Base-by-base conservation (phyloP, 2,797 vertebrate species). In the Orestias chungarensis region DNA sequence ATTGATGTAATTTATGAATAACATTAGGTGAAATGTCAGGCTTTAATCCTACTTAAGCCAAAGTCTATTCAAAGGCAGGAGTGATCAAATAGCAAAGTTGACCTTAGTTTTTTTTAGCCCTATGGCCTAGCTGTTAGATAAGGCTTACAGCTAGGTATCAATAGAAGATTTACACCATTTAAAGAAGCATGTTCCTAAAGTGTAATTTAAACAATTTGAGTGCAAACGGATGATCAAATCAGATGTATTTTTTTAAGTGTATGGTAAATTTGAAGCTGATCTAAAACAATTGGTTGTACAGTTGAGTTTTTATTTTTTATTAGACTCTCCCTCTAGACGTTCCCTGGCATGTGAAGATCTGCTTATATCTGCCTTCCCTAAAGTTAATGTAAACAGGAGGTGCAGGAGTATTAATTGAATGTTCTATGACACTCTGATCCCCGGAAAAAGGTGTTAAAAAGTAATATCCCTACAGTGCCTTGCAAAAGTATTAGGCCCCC, bases 41-140 rank as follows among this genome's bases (percentile, higher is more conserved):
- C 79, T 72, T 68, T 89, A 83, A 87, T 84, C 70, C 69, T 25
- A 64, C 68, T 78, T 66, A 80, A 86, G 75, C 54, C 70, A 57
- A 20, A 66, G 76, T 80, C 33, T 55, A 50, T 68, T 80, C 38
- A 65, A 70, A 66, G 68, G 71, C 47, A 62, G 59, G 25, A 54
- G 65, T 80, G 57, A 79, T 52, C 67, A 66, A 78, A 76, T 65
- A 68, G 65, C 68, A 76, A 62, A 49, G 46, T 47, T 79, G 75
- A 73, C 64, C 62, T 64, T 44, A 46, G 74, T n/a, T 38, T 23
- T 75, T 83, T 75, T 76, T 76, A 70, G 69, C 52, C 20, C 69
- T 15, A 70, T 74, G 59, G 57, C 64, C 35, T 25, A 42, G 59
- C 42, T 47, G 9, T 71, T 54, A 64, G 66, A 79, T 72, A 67